Percentiles rank a stretch among this genome's conserved stretches.
Conservation (phyloP, 1,140 invertebrate genomes). For the Prorops nasuta region DNA sequence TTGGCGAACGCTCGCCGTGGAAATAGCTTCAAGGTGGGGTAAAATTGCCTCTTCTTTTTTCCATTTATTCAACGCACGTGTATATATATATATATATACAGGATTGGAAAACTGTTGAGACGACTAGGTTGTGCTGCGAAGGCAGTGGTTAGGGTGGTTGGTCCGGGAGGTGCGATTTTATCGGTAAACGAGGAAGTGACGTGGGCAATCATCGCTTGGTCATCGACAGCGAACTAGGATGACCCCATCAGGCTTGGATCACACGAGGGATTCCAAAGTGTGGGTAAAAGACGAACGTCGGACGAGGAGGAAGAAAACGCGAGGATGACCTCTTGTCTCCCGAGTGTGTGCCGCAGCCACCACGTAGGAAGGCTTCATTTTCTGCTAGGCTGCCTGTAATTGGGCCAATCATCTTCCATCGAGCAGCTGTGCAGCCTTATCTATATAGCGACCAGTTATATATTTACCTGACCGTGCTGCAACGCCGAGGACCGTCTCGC, state of each 20-base stretch:
- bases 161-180: conserved; percentile 31
- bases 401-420: conserved; percentile 46
- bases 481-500: no score
- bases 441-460: conserved; percentile 23
- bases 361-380: conserved; percentile 36
- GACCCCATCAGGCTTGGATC: conserved; percentile 24
- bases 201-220: conserved; percentile 31
- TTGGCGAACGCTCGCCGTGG: no score
- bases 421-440: conserved; percentile 16
- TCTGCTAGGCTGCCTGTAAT: conserved; percentile 41
- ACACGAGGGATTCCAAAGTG: conserved; percentile 22
- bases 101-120: no score
- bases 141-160: conserved; percentile 20
- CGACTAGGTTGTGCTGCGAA: no score
- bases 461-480: no score
- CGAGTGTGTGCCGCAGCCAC: background rate
- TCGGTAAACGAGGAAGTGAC: conserved; percentile 36
- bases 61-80: no score
- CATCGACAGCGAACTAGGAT: conserved; percentile 19
- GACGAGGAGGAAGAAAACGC: no score
- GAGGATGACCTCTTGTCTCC: background rate
- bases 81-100: no score
- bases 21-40: no score
- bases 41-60: no score
- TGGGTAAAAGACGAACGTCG: no score